Conservation (phyloP, 2,888 invertebrate species). For the Nezara viridula region DNA sequence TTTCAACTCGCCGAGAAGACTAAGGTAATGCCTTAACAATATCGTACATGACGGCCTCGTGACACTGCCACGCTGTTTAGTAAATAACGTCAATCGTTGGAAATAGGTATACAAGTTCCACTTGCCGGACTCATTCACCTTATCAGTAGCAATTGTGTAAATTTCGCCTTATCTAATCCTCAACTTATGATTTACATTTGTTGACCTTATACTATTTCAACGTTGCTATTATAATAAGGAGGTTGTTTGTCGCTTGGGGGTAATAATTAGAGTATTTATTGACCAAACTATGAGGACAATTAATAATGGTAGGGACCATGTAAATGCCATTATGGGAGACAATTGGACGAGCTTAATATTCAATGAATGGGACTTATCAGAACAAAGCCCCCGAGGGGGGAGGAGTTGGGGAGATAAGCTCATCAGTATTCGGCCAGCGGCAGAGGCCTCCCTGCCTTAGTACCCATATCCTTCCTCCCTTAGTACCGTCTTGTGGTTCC, state of each 20-base stretch:
- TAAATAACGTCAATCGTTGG: too few species aligned
- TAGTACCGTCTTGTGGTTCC: background rate
- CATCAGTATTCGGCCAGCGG: conserved; percentile 16
- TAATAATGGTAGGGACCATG: background rate
- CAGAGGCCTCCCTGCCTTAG: background rate
- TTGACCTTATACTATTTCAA: background rate
- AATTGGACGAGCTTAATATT: conserved; percentile 16
- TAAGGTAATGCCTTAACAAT: too few species aligned
- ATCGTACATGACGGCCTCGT: too few species aligned
- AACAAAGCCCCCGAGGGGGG: background rate
- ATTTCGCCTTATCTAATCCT: background rate
- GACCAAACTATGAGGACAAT: background rate
- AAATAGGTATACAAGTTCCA: too few species aligned
- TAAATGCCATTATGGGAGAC: conserved; percentile 17
- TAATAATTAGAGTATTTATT: background rate
- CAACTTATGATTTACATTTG: background rate
- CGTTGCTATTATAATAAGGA: background rate
- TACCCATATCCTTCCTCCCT: background rate
- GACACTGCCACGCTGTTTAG: too few species aligned
- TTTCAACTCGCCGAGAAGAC: too few species aligned
- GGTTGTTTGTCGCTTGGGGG: background rate
- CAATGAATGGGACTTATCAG: conserved; percentile 15
- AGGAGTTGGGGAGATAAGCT: conserved; percentile 1
- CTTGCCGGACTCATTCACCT: too few species aligned
- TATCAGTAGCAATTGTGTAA: too few species aligned